Evolutionary conservation across 2,888 invertebrate species (phyloP).

Genomic region (Drosophila dives): DNA sequence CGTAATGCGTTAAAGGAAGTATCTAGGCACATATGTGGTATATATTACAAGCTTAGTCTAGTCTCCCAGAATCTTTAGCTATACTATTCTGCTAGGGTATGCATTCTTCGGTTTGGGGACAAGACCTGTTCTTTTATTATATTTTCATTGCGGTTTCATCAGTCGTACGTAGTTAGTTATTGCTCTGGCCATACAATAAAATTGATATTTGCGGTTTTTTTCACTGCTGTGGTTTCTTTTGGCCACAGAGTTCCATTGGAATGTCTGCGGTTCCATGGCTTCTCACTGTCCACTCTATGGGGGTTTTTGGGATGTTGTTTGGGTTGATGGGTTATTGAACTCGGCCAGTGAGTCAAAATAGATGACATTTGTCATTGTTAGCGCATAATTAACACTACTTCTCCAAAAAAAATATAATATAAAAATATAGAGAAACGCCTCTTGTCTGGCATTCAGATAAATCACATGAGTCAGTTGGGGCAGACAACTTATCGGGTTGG

Average conservation of each 20-base stretch:
- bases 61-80: background rate
- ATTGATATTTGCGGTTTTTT: constrained; percentile 75
- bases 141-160: constrained; percentile 38
- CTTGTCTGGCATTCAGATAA: constrained; percentile 59
- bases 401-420: constrained; percentile 11
- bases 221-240: constrained; percentile 22
- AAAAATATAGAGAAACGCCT: constrained; percentile 30
- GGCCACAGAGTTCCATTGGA: constrained; percentile 30
- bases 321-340: constrained; percentile 29
- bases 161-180: constrained; percentile 18
- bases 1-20: background rate
- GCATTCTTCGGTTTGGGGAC: background rate
- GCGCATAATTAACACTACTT: constrained; percentile 70
- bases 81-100: background rate
- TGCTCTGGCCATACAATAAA: constrained; percentile 61
- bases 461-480: constrained; percentile 50
- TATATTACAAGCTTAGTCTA: background rate
- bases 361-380: constrained; percentile 74
- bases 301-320: background rate
- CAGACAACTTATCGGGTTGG: constrained; percentile 21
- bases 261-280: constrained; percentile 29
- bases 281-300: constrained; percentile 24
- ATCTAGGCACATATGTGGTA: background rate
- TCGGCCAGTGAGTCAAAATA: constrained; percentile 6
- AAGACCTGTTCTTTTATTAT: background rate